A percentile compares a stretch with the other conserved stretches of the same genome.
Evolutionary conservation across 2,113 vertebrate genomes (phyloP).

Genomic region (Dipodomys merriami): DNA sequence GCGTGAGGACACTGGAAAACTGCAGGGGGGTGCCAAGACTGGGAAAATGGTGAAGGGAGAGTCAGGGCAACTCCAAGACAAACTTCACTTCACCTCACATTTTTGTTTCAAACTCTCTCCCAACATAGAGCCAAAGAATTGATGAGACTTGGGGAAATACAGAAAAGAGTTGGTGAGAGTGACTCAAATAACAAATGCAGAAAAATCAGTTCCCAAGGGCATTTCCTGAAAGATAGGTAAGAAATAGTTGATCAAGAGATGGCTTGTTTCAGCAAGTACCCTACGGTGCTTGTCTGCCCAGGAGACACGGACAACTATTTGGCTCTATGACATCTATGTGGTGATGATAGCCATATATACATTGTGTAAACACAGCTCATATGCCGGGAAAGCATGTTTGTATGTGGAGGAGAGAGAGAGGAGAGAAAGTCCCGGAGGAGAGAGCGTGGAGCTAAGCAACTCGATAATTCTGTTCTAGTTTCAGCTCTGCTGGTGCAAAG

Average conservation of each 20-base stretch:
- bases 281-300: background rate
- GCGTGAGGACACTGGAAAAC: background rate
- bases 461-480: background rate
- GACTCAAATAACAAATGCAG: background rate
- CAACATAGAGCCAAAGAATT: background rate
- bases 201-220: background rate
- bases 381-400: background rate
- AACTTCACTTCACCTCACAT: background rate
- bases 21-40: background rate
- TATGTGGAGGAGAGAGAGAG: background rate
- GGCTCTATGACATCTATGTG: background rate
- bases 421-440: background rate
- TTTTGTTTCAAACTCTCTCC: background rate
- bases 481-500: slow-evolving; percentile 5
- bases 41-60: background rate
- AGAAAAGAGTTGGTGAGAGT: background rate
- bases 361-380: background rate
- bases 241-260: background rate
- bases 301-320: background rate
- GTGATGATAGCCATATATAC: background rate
- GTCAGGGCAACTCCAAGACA: background rate
- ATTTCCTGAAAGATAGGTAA: background rate
- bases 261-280: background rate
- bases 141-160: background rate
- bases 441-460: background rate